phyloP scores from a whole-genome alignment of 2,113 vertebrate species.

The Catharus bicknelli region DNA sequence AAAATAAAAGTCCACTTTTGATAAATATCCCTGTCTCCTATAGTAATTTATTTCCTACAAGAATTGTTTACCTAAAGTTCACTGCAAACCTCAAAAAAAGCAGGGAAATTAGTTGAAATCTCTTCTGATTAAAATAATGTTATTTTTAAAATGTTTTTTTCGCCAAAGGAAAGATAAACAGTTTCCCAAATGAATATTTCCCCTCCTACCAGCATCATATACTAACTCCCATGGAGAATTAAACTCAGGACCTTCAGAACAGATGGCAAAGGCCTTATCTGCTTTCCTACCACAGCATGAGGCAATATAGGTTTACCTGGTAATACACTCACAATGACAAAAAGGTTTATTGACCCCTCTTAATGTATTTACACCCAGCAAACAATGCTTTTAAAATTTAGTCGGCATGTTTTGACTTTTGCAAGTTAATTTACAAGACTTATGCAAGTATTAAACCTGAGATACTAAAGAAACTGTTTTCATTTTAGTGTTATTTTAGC shows the following conservation, averaged over 20 bases:
- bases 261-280: slow-evolving; percentile 69
- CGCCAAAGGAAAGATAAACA: slow-evolving; percentile 27
- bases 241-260: slow-evolving; percentile 65
- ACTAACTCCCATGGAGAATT: slow-evolving; percentile 63
- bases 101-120: background rate
- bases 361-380: background rate
- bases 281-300: slow-evolving; percentile 52
- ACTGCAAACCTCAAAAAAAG: background rate
- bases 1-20: background rate
- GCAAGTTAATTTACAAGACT: background rate
- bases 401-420: background rate
- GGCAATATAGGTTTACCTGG: slow-evolving; percentile 35
- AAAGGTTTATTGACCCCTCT: slow-evolving; percentile 1
- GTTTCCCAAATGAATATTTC: slow-evolving; percentile 29
- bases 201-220: slow-evolving; percentile 7
- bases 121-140: slow-evolving; percentile 15
- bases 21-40: background rate
- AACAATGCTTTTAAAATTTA: slow-evolving; percentile 4
- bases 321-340: slow-evolving; percentile 35
- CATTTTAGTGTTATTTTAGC: background rate
- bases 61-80: background rate
- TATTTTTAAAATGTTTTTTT: slow-evolving; percentile 5
- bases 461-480: background rate
- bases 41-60: background rate
- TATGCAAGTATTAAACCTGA: background rate